phyloP scores from a whole-genome alignment of 2,888 invertebrate genomes.

The Axea sp. region DNA sequence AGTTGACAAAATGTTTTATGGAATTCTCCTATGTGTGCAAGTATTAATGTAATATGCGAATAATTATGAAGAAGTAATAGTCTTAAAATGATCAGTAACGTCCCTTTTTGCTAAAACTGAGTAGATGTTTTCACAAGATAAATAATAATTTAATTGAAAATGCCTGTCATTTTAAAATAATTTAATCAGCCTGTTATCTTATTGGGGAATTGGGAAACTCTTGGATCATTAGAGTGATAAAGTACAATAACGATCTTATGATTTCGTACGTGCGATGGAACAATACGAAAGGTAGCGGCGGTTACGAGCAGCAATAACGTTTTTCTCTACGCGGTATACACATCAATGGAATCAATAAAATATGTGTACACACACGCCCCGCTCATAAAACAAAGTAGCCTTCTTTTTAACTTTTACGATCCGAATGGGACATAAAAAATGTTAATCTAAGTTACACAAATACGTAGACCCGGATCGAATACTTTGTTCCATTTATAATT shows the following conservation, averaged over 20 bases:
- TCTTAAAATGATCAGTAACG: no score
- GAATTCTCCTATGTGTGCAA: no score
- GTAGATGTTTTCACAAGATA: no score
- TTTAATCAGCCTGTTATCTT: conserved; percentile 31
- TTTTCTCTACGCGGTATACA: conserved; percentile 29
- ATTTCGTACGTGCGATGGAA: conserved; percentile 47
- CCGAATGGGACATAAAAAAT: conserved; percentile 23
- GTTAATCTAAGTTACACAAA: conserved; percentile 17
- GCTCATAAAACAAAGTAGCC: conserved; percentile 34
- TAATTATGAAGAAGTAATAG: no score
- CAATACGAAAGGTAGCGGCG: conserved; percentile 16
- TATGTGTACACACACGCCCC: conserved; percentile 28
- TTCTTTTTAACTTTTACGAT: conserved; percentile 27
- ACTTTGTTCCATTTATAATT: conserved; percentile 11
- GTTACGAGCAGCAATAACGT: conserved; percentile 49
- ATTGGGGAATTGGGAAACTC: conserved; percentile 28
- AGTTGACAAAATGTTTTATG: no score
- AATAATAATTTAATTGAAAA: conserved; percentile 23
- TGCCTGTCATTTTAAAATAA: conserved; percentile 25
- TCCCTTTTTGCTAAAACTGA: no score
- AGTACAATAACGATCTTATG: conserved; percentile 44
- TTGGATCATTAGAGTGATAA: conserved; percentile 49
- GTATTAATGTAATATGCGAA: no score
- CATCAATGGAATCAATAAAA: conserved; percentile 52
- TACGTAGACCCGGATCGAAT: background rate